These are phyloP conservation scores for Psephotus haematonotus DNA, from an alignment of 2,113 vertebrate genomes.

Conservation along the genomic window DNA sequence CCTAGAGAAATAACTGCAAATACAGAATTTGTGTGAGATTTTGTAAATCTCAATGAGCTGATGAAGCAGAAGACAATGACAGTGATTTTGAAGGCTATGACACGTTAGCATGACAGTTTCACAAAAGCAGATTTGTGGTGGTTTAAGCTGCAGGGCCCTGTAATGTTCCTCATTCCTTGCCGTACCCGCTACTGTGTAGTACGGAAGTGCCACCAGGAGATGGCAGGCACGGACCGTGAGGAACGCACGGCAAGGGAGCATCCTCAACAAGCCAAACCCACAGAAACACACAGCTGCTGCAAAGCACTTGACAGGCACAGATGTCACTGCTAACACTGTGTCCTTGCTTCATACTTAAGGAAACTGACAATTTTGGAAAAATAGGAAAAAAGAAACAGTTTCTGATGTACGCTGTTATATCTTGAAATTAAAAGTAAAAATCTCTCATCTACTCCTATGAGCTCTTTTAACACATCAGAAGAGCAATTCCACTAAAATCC, in stretches of 20 bases:
- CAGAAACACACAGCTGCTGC: neutral
- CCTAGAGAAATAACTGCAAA: neutral
- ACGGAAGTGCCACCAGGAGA: slow-evolving; percentile 58
- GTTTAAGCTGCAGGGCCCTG: neutral
- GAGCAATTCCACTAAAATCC: neutral
- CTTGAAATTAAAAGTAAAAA: neutral
- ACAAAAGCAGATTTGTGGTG: accelerated
- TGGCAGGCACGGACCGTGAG: slow-evolving; percentile 65
- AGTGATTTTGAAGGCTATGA: neutral
- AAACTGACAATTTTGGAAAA: neutral
- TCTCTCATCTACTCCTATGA: neutral
- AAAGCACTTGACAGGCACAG: neutral
- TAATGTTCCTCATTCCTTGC: accelerated
- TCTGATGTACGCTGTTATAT: neutral
- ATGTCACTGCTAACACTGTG: neutral
- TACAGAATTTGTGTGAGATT: neutral
- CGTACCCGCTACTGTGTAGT: neutral
- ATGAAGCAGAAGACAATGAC: neutral
- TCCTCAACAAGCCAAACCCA: neutral
- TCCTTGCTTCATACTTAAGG: no score
- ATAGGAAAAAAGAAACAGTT: neutral
- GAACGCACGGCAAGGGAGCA: neutral
- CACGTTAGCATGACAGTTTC: neutral
- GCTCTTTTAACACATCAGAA: neutral
- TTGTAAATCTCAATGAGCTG: neutral